Conservation (phyloP, 2,797 vertebrate genomes). For the Cyprinodon diabolis region DNA sequence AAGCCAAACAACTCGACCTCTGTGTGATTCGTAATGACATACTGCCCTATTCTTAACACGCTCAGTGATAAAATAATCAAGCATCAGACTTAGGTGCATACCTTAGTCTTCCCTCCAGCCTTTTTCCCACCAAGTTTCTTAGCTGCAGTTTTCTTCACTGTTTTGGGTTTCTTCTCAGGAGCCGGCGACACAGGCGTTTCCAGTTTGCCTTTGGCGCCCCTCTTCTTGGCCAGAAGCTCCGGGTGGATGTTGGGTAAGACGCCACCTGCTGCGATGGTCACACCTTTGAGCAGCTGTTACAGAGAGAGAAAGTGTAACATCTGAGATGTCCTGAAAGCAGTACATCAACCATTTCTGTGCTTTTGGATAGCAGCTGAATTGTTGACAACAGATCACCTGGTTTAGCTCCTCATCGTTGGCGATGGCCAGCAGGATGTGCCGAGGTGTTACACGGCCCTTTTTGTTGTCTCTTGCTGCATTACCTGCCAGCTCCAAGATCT, state of each 20-base stretch:
- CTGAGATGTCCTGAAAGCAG: not conserved
- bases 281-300: slow-evolving; percentile 91
- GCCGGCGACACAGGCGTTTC: slow-evolving; percentile 92
- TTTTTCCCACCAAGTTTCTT: slow-evolving; percentile 90
- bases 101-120: slow-evolving; percentile 88
- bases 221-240: slow-evolving; percentile 95
- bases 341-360: not conserved
- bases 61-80: not conserved
- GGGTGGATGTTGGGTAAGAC: slow-evolving; percentile 98
- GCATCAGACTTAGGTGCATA: slow-evolving; percentile 48
- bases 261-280: slow-evolving; percentile 96
- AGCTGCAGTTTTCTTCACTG: slow-evolving; percentile 85
- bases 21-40: not conserved
- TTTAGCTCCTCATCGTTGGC: slow-evolving; percentile 98
- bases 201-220: slow-evolving; percentile 92
- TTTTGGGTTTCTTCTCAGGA: slow-evolving; percentile 91
- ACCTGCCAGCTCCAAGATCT: slow-evolving; percentile 97
- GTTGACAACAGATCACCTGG: slow-evolving; percentile 81
- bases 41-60: not conserved
- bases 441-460: slow-evolving; percentile 96
- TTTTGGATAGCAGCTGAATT: not conserved
- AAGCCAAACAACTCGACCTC: not conserved
- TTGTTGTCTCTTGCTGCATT: slow-evolving; percentile 99
- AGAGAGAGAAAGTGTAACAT: slow-evolving; percentile 11
- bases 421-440: slow-evolving; percentile 92